phyloP scores from a whole-genome alignment of 2,888 invertebrate species.

The Endotricha flammealis region DNA sequence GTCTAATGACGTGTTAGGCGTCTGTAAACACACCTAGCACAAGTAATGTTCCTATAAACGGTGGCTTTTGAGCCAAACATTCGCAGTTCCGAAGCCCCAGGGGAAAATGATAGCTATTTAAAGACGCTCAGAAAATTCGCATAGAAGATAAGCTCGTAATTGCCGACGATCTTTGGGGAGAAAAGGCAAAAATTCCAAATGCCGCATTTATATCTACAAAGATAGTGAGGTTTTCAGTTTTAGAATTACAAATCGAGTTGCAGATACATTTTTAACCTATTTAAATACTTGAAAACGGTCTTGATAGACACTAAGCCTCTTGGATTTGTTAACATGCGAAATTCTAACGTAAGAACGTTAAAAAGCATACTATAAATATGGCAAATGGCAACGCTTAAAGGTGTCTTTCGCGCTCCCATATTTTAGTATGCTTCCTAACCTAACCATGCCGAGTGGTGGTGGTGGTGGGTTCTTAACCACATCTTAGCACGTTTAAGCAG shows the following conservation, averaged over 20 bases:
- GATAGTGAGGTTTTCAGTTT: slow-evolving; percentile 7
- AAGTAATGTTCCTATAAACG: slow-evolving; percentile 43
- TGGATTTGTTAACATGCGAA: too few relatives aligned
- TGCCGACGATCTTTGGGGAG: slow-evolving; percentile 54
- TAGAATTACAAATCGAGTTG: not conserved
- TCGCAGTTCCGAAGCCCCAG: slow-evolving; percentile 41
- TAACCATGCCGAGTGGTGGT: too few relatives aligned
- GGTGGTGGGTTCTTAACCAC: too few relatives aligned
- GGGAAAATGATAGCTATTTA: slow-evolving; percentile 66
- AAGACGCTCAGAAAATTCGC: slow-evolving; percentile 65
- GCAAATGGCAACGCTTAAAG: too few relatives aligned
- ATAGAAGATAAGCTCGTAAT: slow-evolving; percentile 63
- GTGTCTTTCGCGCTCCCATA: too few relatives aligned
- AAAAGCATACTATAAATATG: too few relatives aligned
- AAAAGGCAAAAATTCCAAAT: slow-evolving; percentile 27
- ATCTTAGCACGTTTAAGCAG: too few relatives aligned
- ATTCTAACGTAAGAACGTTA: too few relatives aligned
- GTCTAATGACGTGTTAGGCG: slow-evolving; percentile 28
- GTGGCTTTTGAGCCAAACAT: slow-evolving; percentile 37
- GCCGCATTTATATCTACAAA: not conserved
- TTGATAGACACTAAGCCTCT: too few relatives aligned
- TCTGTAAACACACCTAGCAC: slow-evolving; percentile 32
- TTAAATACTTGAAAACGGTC: not conserved
- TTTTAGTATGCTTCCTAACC: too few relatives aligned
- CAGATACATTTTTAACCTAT: not conserved